These are phyloP conservation scores for Montipora efflorescens DNA, from an alignment of 64 coral and sea anemone genomes.

Conservation along the genomic window DNA sequence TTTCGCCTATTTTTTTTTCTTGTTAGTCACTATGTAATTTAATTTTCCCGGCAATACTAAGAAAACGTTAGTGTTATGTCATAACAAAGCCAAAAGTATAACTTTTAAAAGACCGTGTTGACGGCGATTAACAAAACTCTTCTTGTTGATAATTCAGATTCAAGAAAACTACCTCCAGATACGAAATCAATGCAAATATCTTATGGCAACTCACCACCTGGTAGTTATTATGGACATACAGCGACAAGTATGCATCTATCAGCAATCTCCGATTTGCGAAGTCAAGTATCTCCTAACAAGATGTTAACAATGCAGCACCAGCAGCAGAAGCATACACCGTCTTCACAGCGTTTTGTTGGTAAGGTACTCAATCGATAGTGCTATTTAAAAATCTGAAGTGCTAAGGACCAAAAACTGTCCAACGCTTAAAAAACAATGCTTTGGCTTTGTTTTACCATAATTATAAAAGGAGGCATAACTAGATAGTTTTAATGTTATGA, in stretches of 20 bases:
- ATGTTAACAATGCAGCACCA: neutral
- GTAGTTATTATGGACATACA: neutral
- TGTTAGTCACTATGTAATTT: too few relatives aligned
- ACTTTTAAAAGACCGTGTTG: neutral
- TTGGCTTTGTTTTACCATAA: too few relatives aligned
- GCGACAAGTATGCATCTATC: neutral
- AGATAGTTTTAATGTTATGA: too few relatives aligned
- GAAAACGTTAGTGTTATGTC: too few relatives aligned
- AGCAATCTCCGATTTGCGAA: slow-evolving; percentile 30
- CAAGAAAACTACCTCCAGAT: neutral
- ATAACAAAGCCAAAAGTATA: too few relatives aligned
- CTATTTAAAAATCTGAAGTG: too few relatives aligned
- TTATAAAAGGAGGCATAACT: too few relatives aligned
- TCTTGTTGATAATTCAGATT: neutral
- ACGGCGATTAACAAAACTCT: neutral
- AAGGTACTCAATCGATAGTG: neutral
- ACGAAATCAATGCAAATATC: neutral
- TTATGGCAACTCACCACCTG: neutral
- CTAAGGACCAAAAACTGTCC: too few relatives aligned
- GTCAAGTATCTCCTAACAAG: neutral
- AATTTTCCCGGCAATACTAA: too few relatives aligned
- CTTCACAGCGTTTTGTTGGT: neutral
- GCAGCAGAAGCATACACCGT: neutral
- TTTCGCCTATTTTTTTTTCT: too few relatives aligned
- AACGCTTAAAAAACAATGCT: too few relatives aligned